Percentiles rank a stretch among this genome's conserved stretches.
Evolutionary conservation across 1,140 invertebrate genomes (phyloP).

Genomic region (Venustaconcha ellipsiformis): DNA sequence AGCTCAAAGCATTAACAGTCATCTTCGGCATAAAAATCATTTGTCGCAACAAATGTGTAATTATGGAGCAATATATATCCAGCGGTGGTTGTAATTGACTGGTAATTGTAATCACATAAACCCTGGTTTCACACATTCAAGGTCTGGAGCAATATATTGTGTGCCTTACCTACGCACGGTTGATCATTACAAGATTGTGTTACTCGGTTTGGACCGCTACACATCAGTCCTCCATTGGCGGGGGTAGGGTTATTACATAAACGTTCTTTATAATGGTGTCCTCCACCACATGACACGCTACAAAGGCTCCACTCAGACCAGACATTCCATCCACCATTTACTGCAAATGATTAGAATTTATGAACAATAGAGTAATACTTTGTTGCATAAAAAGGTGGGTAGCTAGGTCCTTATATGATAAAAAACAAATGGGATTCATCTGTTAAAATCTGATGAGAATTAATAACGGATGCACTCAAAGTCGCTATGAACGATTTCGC

Average conservation of each 20-base stretch:
- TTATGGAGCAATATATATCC: not conserved
- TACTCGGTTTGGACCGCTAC: conserved; percentile 37
- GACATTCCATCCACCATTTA: conserved; percentile 48
- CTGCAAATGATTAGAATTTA: not conserved
- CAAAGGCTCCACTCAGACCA: conserved; percentile 50
- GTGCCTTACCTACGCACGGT: conserved; percentile 42
- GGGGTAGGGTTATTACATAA: conserved; percentile 52
- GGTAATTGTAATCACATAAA: conserved; percentile 18
- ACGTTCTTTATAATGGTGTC: conserved; percentile 40
- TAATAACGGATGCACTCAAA: no score
- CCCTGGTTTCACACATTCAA: no score
- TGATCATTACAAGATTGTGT: conserved; percentile 46
- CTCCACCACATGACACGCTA: conserved; percentile 46
- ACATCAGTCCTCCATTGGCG: conserved; percentile 52
- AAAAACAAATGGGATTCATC: no score
- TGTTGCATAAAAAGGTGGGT: no score
- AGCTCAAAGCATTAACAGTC: no score
- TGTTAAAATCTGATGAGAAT: no score
- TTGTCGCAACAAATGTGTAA: no score
- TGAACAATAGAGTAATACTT: no score
- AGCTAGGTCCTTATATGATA: no score
- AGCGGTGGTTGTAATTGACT: not conserved
- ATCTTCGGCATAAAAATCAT: no score
- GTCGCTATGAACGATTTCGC: no score
- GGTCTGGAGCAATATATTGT: no score